Conservation (phyloP, 2,797 vertebrate species). For the Chiropotes sagulatus region DNA sequence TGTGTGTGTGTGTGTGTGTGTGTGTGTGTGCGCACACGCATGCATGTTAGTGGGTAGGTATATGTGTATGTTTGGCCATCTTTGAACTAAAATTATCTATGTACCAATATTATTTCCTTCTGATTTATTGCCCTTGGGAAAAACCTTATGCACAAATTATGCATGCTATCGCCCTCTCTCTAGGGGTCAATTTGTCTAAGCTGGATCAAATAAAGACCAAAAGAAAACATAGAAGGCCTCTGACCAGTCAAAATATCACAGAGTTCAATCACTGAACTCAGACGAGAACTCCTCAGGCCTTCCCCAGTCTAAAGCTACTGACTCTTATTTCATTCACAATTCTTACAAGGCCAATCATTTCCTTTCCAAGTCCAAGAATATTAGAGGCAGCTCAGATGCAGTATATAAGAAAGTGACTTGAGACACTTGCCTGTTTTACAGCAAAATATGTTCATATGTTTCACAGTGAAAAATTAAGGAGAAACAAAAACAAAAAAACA, state of each 20-base stretch:
- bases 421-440: background rate
- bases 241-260: background rate
- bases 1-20: background rate
- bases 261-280: background rate
- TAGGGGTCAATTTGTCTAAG: background rate
- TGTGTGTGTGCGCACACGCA: too few relatives aligned
- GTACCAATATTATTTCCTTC: constrained; percentile 37
- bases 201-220: background rate
- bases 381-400: constrained; percentile 4
- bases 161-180: background rate
- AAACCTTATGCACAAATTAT: background rate
- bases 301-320: background rate
- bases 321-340: background rate
- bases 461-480: constrained; percentile 25
- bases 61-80: background rate
- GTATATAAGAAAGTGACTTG: background rate
- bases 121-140: constrained; percentile 40
- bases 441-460: background rate
- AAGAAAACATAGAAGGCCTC: background rate
- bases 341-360: background rate
- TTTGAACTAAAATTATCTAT: constrained; percentile 54
- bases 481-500: constrained; percentile 45
- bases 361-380: background rate
- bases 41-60: background rate
- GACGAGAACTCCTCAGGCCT: background rate